phyloP scores from a whole-genome alignment of 2,888 invertebrate species.

The Chironomus riparius region DNA sequence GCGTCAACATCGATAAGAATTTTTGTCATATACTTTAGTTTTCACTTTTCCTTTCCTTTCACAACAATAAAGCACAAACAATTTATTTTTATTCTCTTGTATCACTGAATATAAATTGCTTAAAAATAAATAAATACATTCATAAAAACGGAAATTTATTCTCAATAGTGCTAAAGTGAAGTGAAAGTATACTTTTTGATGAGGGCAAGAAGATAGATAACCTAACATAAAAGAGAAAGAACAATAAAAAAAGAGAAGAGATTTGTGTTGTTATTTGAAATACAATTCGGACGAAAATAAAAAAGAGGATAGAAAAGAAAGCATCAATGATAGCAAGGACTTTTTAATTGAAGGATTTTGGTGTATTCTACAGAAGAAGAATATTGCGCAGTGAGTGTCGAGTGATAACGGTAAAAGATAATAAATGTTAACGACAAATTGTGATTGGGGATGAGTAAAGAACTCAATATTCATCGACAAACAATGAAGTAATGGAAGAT shows the following conservation, averaged over 20 bases:
- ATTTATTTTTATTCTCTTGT: neutral
- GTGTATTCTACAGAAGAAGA: neutral
- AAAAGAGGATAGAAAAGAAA: neutral
- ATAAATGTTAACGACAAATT: too few species aligned
- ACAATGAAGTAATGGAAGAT: neutral
- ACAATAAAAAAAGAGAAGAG: neutral
- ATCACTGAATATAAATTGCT: neutral
- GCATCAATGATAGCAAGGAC: neutral
- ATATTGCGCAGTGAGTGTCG: neutral
- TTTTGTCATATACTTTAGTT: neutral
- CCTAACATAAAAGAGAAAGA: neutral
- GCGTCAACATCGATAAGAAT: neutral
- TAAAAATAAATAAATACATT: too few species aligned
- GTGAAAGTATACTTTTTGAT: too few species aligned
- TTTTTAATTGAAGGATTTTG: neutral
- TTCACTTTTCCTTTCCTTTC: neutral
- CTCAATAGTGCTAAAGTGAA: too few species aligned
- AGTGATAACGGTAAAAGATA: neutral
- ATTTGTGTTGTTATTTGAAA: neutral
- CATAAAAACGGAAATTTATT: too few species aligned
- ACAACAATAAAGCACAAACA: neutral
- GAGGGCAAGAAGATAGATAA: too few species aligned
- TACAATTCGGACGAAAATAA: neutral
- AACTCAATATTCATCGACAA: neutral
- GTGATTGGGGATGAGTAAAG: neutral